phyloP scores from a whole-genome alignment of 2,888 invertebrate genomes.

The Acanthacorydalis orientalis region DNA sequence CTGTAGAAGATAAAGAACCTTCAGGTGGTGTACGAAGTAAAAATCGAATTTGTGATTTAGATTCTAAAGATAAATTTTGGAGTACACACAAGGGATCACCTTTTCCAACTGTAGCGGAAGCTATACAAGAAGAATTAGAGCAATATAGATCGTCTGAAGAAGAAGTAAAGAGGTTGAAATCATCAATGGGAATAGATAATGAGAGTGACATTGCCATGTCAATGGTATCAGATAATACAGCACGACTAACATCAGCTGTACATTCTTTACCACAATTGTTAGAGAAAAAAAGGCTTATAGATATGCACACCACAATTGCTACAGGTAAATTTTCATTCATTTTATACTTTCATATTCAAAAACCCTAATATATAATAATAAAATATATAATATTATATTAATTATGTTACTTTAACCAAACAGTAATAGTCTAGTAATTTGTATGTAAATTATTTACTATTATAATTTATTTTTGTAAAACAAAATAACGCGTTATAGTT shows the following conservation, averaged over 20 bases:
- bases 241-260: slow-evolving; percentile 84
- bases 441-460: too few relatives aligned
- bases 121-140: slow-evolving; percentile 95
- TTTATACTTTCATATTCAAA: too few relatives aligned
- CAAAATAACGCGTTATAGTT: not conserved
- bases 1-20: slow-evolving; percentile 22
- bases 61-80: slow-evolving; percentile 86
- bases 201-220: slow-evolving; percentile 74
- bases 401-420: too few relatives aligned
- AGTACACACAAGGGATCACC: slow-evolving; percentile 82
- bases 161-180: slow-evolving; percentile 88
- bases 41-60: slow-evolving; percentile 78
- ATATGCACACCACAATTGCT: slow-evolving; percentile 97
- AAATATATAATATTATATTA: too few relatives aligned
- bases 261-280: slow-evolving; percentile 90
- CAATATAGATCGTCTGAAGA: slow-evolving; percentile 82
- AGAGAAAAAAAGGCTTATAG: slow-evolving; percentile 93
- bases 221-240: slow-evolving; percentile 84
- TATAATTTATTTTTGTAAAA: not conserved
- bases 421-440: too few relatives aligned
- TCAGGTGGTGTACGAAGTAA: slow-evolving; percentile 46
- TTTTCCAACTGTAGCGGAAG: slow-evolving; percentile 90
- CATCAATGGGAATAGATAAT: slow-evolving; percentile 83
- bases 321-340: slow-evolving; percentile 48
- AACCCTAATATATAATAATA: too few relatives aligned